phyloP scores from a whole-genome alignment of 2,888 invertebrate genomes.

The Rosalia funebris region DNA sequence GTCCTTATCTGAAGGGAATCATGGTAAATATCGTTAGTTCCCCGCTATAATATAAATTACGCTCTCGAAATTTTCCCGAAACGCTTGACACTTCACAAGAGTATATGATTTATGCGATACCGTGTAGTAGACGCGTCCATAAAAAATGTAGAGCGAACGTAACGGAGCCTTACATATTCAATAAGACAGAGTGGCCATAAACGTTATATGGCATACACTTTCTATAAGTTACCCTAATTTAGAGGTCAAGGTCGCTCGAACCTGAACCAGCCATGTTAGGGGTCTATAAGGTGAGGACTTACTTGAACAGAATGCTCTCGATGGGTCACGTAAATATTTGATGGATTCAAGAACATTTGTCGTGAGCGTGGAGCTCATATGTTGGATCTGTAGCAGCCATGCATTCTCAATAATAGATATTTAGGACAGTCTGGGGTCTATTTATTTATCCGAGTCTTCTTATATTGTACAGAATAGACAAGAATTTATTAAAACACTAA shows the following conservation, averaged over 20 bases:
- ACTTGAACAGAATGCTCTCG: slow-evolving; percentile 40
- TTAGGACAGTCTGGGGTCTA: slow-evolving; percentile 51
- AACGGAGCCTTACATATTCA: slow-evolving; percentile 9
- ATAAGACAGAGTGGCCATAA: slow-evolving; percentile 25
- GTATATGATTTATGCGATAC: slow-evolving; percentile 8
- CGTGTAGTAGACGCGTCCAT: slow-evolving; percentile 6
- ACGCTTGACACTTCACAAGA: slow-evolving; percentile 11
- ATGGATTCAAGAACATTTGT: slow-evolving; percentile 51
- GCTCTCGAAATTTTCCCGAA: slow-evolving; percentile 2
- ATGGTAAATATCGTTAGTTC: background rate
- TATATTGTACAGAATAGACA: slow-evolving; percentile 13
- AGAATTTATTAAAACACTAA: slow-evolving; percentile 11
- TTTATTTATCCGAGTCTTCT: slow-evolving; percentile 42
- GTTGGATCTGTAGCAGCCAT: slow-evolving; percentile 50
- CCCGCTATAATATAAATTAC: slow-evolving; percentile 13
- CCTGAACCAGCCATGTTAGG: slow-evolving; percentile 27
- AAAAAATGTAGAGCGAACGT: slow-evolving; percentile 16
- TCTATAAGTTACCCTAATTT: slow-evolving; percentile 22
- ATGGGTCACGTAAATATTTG: slow-evolving; percentile 53
- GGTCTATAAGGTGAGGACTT: slow-evolving; percentile 34
- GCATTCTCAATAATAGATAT: slow-evolving; percentile 57
- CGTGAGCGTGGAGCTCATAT: slow-evolving; percentile 50
- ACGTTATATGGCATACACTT: slow-evolving; percentile 21
- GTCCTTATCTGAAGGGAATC: background rate
- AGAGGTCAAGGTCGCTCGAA: slow-evolving; percentile 33